These are phyloP conservation scores for Bufo gargarizans DNA, from an alignment of 2,113 vertebrate species.

Conservation along the genomic window DNA sequence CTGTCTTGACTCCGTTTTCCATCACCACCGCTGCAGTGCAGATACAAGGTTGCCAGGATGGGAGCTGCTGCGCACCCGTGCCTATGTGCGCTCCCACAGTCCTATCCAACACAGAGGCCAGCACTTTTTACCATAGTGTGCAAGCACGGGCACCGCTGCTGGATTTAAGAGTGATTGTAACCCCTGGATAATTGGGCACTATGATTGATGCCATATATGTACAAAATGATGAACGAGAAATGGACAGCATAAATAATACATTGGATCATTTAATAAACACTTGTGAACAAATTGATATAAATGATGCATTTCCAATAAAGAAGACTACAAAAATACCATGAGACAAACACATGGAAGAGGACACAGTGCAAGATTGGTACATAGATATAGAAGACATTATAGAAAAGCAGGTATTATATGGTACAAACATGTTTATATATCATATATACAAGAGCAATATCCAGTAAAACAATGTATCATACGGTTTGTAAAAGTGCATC, in stretches of 20 bases:
- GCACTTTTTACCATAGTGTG: too few relatives aligned
- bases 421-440: conserved; percentile 1
- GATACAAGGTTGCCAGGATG: too few relatives aligned
- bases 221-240: neutral
- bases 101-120: too few relatives aligned
- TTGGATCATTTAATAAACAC: conserved; percentile 64
- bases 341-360: conserved; percentile 58
- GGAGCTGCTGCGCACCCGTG: too few relatives aligned
- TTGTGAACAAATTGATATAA: conserved; percentile 60
- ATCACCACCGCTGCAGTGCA: too few relatives aligned
- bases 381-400: conserved; percentile 34
- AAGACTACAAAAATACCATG: conserved; percentile 63
- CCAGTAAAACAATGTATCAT: neutral
- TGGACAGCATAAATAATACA: conserved; percentile 33
- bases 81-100: too few relatives aligned
- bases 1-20: too few relatives aligned
- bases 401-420: neutral
- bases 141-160: too few relatives aligned
- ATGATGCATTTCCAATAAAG: conserved; percentile 52
- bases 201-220: neutral
- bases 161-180: too few relatives aligned
- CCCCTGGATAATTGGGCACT: neutral
- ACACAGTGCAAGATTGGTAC: conserved; percentile 49
- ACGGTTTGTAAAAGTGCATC: conserved; percentile 27
- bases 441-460: conserved; percentile 4